Base-by-base conservation (phyloP, 2,888 invertebrate genomes). In the Lasiommata megera region DNA sequence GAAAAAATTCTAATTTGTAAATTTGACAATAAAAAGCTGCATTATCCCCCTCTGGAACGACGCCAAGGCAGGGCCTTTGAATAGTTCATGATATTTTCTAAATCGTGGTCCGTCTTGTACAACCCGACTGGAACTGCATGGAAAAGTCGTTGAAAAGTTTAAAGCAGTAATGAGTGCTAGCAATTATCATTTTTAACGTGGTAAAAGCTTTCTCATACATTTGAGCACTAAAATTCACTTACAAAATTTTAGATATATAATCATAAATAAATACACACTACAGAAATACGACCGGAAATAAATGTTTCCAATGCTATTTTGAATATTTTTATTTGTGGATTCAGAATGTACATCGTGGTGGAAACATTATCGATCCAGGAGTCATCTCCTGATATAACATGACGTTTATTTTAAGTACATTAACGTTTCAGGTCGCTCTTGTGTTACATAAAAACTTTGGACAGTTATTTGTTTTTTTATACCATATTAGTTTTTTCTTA, bases 41-140 rank as follows among this genome's bases (percentile, higher is more conserved):
- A 40, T 40, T 40, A 40, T 40, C 17, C 38, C 16, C 11, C 5
- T 16, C 44, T 31, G 46, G 46, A 46, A 46, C 29, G 46, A 46
- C 16, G 46, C 31, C 46, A 46, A 29, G n/a, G 11, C 29, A 9
- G 12, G 12, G 44, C 6, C 46, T 46, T 31, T 46, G 46, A 46
- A 31, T 17, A 31, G 31, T 14, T 46, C 16, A 46, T 31, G 16
- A 46, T 29, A 46, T 46, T 46, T 46, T 29, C 29, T 46, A 31
- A 46, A 31, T 9, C 16, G 11, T 46, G 46, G 46, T 31, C 46
- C 29, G 46, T 18, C 43, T 46, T 11, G 16, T 46, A 46, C 11
- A 31, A 31, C 46, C 31, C 11, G 16, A 46, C 46, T 29, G 8
- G 11, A 31, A 31, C 14, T 46, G 31, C 46, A 31, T 29, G 31